A percentile compares a stretch with the other conserved stretches of the same genome.
phyloP scores from a whole-genome alignment of 2,113 vertebrate species.

The Oceanodroma tethys region DNA sequence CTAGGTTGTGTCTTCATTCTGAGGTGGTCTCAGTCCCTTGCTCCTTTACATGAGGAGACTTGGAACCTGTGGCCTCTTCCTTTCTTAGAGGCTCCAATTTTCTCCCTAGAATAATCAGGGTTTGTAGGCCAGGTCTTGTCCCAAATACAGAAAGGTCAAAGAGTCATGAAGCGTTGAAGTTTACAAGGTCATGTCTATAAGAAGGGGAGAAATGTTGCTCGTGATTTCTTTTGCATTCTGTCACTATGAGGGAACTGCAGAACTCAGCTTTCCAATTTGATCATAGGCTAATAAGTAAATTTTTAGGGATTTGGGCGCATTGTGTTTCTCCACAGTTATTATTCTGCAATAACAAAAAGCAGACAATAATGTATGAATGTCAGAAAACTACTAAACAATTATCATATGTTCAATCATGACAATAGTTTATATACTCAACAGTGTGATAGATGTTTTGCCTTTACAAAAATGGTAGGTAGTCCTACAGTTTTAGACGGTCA shows the following conservation, averaged over 20 bases:
- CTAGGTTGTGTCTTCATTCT: neutral
- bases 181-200: neutral
- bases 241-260: neutral
- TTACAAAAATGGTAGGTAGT: neutral
- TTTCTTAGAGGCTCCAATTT: accelerated
- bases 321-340: accelerated
- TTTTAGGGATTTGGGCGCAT: neutral
- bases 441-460: neutral
- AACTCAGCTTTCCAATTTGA: neutral
- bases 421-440: neutral
- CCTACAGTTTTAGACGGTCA: neutral
- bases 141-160: neutral
- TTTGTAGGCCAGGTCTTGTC: neutral
- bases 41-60: neutral
- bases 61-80: neutral
- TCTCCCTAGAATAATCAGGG: neutral
- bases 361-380: neutral
- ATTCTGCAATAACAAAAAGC: neutral
- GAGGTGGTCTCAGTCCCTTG: neutral
- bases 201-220: neutral
- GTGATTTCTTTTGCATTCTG: neutral
- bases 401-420: neutral
- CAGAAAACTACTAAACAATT: neutral
- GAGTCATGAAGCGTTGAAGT: neutral
- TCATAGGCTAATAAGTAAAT: neutral